phyloP scores from a whole-genome alignment of 2,888 invertebrate species.

The Eilema griseolum region DNA sequence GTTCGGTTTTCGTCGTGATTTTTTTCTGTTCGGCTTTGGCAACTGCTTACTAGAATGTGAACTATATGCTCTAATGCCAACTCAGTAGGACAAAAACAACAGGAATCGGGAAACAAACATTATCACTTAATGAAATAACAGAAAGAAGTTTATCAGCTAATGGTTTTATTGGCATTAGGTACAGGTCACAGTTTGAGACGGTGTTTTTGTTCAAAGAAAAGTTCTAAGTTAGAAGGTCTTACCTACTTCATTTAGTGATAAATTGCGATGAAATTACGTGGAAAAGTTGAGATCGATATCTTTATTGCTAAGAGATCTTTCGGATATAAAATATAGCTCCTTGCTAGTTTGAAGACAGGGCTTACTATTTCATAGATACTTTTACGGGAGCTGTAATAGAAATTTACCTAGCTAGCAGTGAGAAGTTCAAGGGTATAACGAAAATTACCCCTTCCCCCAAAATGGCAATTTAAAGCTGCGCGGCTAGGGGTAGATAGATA shows the following conservation, averaged over 20 bases:
- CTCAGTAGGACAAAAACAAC: neutral
- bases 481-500: too few species aligned
- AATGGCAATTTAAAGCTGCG: too few species aligned
- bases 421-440: too few species aligned
- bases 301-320: neutral
- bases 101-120: neutral
- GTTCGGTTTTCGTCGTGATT: neutral
- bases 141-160: slow-evolving; percentile 9
- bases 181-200: neutral
- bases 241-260: slow-evolving; percentile 2
- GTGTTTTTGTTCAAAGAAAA: neutral
- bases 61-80: neutral
- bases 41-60: neutral
- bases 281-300: slow-evolving; percentile 1
- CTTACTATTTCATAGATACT: too few species aligned
- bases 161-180: slow-evolving; percentile 7
- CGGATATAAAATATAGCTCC: neutral
- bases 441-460: too few species aligned
- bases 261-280: neutral
- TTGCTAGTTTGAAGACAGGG: neutral
- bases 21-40: neutral
- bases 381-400: neutral
- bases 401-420: neutral
- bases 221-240: neutral
- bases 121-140: neutral